Evolutionary conservation across 2,888 invertebrate species (phyloP).

Genomic region (Ennomos erosarius): DNA sequence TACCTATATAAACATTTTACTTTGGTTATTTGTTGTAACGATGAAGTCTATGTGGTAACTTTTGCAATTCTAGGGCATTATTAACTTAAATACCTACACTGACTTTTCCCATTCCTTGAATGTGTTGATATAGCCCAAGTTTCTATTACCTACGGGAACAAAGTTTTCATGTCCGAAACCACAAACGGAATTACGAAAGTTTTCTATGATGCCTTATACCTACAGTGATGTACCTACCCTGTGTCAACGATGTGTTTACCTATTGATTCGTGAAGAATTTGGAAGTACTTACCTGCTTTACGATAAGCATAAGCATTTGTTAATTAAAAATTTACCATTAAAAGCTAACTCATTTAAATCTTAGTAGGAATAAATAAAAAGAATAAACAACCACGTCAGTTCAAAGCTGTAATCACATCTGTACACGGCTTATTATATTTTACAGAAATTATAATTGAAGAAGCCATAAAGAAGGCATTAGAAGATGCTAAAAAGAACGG

Average conservation of each 20-base stretch:
- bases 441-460: slow-evolving; percentile 85
- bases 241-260: slow-evolving; percentile 23
- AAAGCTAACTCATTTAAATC: too few relatives aligned
- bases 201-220: slow-evolving; percentile 15
- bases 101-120: slow-evolving; percentile 32
- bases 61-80: slow-evolving; percentile 24
- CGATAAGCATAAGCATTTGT: too few relatives aligned
- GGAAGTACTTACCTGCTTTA: too few relatives aligned
- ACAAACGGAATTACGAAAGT: slow-evolving; percentile 37
- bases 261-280: too few relatives aligned
- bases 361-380: too few relatives aligned
- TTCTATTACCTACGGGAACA: slow-evolving; percentile 34
- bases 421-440: slow-evolving; percentile 7
- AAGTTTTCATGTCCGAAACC: slow-evolving; percentile 37
- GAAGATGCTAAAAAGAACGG: slow-evolving; percentile 84
- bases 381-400: too few relatives aligned
- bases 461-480: slow-evolving; percentile 89
- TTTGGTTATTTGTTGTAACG: slow-evolving; percentile 15
- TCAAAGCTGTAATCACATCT: too few relatives aligned
- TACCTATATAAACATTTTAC: not conserved
- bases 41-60: slow-evolving; percentile 25
- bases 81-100: slow-evolving; percentile 34
- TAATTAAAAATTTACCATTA: too few relatives aligned
- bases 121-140: slow-evolving; percentile 40
- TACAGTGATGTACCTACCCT: slow-evolving; percentile 14